These are phyloP conservation scores for Stylophora pistillata DNA, from an alignment of 64 coral and sea anemone genomes.

Conservation along the genomic window DNA sequence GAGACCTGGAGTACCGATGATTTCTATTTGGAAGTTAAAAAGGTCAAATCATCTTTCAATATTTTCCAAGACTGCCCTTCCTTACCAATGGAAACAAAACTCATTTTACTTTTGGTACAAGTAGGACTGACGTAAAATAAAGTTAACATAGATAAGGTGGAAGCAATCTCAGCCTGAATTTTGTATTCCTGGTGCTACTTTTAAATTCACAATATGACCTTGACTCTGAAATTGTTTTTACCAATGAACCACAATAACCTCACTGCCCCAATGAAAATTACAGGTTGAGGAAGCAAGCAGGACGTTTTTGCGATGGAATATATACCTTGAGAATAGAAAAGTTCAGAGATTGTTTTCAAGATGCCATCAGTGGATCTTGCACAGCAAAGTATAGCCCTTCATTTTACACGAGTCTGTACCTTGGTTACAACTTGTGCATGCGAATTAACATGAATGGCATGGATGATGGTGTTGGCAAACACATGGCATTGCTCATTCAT, in stretches of 20 bases:
- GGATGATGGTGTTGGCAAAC: conserved; percentile 61
- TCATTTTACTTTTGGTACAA: no score
- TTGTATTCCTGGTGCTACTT: no score
- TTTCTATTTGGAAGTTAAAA: no score
- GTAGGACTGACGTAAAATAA: no score
- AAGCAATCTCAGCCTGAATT: no score
- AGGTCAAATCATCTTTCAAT: no score
- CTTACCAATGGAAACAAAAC: no score
- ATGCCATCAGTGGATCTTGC: conserved; percentile 31
- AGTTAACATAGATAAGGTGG: no score
- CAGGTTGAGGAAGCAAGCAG: conserved; percentile 79
- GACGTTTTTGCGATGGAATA: conserved; percentile 67
- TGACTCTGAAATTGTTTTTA: not conserved
- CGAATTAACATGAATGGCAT: conserved; percentile 86
- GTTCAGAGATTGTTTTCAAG: conserved; percentile 59
- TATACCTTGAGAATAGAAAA: conserved; percentile 86
- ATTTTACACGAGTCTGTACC: conserved; percentile 73
- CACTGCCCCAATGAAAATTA: no score
- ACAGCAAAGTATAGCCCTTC: conserved; percentile 75
- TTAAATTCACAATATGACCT: no score
- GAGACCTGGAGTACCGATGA: no score
- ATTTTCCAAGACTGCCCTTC: no score
- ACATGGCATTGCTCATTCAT: conserved; percentile 75
- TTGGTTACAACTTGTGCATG: conserved; percentile 80
- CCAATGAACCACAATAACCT: not conserved